Evolutionary conservation across 2,888 invertebrate genomes (phyloP).

Genomic region (Meganola albula): DNA sequence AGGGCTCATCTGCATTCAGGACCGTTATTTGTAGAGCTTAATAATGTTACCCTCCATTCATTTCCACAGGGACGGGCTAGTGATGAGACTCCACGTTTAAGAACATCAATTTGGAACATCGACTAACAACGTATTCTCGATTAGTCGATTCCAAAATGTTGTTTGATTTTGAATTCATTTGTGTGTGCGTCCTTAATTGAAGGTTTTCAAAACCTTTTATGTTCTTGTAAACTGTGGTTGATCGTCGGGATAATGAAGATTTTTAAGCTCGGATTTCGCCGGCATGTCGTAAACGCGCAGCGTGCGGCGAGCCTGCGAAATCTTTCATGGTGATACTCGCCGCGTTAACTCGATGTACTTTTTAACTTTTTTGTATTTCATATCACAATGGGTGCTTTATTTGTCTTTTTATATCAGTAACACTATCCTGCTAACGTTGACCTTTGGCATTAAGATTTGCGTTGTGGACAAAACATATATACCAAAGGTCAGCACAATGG

Average conservation of each 20-base stretch:
- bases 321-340: conserved; percentile 12
- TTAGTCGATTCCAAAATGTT: conserved; percentile 3
- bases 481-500: no score
- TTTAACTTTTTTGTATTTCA: no score
- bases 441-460: conserved; percentile 41
- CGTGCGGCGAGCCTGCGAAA: conserved; percentile 31
- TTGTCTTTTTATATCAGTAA: conserved; percentile 32
- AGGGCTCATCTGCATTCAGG: conserved; percentile 64
- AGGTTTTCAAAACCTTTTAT: conserved; percentile 48
- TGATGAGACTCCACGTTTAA: conserved; percentile 18
- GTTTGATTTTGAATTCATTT: conserved; percentile 8
- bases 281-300: conserved; percentile 48
- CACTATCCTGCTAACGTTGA: conserved; percentile 45
- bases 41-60: conserved; percentile 55
- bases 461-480: conserved; percentile 30
- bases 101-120: no score
- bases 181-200: conserved; percentile 35
- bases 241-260: conserved; percentile 57
- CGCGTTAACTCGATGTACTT: conserved; percentile 11
- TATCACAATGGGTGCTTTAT: conserved; percentile 37
- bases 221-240: conserved; percentile 41
- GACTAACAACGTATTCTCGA: conserved; percentile 17
- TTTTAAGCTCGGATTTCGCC: conserved; percentile 52
- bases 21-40: conserved; percentile 59
- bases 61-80: conserved; percentile 35